These are phyloP conservation scores for Leucoptera coffeella DNA, from an alignment of 2,888 invertebrate genomes.

Conservation along the genomic window DNA sequence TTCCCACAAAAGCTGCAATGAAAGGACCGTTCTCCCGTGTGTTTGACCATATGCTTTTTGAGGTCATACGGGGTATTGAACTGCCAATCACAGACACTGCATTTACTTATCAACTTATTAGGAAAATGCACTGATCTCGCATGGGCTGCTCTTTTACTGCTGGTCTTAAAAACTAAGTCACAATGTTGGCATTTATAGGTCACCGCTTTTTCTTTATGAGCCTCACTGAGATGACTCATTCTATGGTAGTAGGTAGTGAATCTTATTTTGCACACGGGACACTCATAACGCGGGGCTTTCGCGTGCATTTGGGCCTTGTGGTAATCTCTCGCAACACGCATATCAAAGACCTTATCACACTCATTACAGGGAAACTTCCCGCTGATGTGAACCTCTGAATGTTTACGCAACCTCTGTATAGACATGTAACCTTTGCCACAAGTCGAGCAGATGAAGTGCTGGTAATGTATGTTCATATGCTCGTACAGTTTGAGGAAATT, in stretches of 20 bases:
- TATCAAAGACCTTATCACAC: neutral
- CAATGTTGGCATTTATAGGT: slow-evolving; percentile 28
- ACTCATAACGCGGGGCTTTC: slow-evolving; percentile 11
- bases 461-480: slow-evolving; percentile 39
- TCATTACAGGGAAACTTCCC: neutral
- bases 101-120: slow-evolving; percentile 18
- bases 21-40: slow-evolving; percentile 26
- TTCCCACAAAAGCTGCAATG: slow-evolving; percentile 28
- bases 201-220: slow-evolving; percentile 27
- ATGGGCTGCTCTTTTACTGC: slow-evolving; percentile 27
- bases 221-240: slow-evolving; percentile 30
- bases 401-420: neutral
- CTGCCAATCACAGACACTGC: slow-evolving; percentile 27
- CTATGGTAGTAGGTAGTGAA: slow-evolving; percentile 33
- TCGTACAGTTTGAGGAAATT: slow-evolving; percentile 17
- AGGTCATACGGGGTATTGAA: slow-evolving; percentile 33
- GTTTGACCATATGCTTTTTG: slow-evolving; percentile 30
- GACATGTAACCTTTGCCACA: slow-evolving; percentile 35
- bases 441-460: slow-evolving; percentile 27
- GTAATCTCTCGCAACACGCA: neutral
- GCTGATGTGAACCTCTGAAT: neutral
- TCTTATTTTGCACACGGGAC: slow-evolving; percentile 30
- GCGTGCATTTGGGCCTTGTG: neutral
- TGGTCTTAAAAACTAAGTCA: slow-evolving; percentile 28
- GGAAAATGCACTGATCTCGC: slow-evolving; percentile 27